Evolutionary conservation across 1,140 invertebrate genomes (phyloP), one percentile per base, ranked within the genome.

Genomic region (Drosophila gunungcola): DNA sequence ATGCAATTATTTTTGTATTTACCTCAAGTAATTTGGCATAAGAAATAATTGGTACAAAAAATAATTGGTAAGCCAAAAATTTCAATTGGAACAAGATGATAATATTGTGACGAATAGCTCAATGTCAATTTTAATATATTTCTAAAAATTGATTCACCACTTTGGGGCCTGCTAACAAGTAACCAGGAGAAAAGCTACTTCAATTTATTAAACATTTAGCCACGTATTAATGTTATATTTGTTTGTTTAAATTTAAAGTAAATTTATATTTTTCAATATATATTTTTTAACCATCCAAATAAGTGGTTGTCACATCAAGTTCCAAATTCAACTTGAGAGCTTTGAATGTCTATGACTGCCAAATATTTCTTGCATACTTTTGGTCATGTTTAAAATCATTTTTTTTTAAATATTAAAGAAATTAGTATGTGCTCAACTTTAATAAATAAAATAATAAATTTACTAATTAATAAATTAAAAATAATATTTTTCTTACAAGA

Each of bases 311-410:
- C 16, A 21, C 0, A 21, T 21, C 16, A 1, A 49, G 6, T 13
- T 10, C 1, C 13, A 36, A 51, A 4, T 13, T 32, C 16, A n/a
- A 9, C 7, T 32, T 2, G 4, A 7, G 12, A 39, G 12, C 12
- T 54, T 13, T 13, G n/a, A 55, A 13, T 10, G 10, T 10, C 29
- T 16, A 11, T 11, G 2, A 13, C 9, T 52, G 2, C 21, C 4
- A 0, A 57, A 27, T 29, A 65, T 36, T 9, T 45, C 38, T 68
- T n/a, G 64, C 64, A 68, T 68, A 65, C 64, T 68, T 68, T 68
- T 65, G 21, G 61, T 11, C 56, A 16, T 27, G 1, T 11, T 16
- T 5, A 6, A 10, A 11, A 51, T 4, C 11, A 13, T 13, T 16
- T 16, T 6, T 29, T 5, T 6, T 32, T 32, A 21, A 21, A 21